Percentiles rank a stretch among this genome's conserved stretches.
These are phyloP conservation scores for human DNA, from an alignment of 2,113 vertebrate genomes.

Conservation along the genomic window GRCh38 chr7:50181001-50181500, in stretches of 20 bases:
- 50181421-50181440: conserved; percentile 31
- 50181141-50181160: not conserved
- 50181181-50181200: conserved; percentile 76
- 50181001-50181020: not conserved
- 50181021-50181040: not conserved
- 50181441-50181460: not conserved
- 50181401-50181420: conserved; percentile 61
- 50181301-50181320: conserved; percentile 44
- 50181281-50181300: conserved; percentile 64
- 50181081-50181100: fast-evolving
- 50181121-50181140: not conserved
- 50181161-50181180: conserved; percentile 49
- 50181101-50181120: fast-evolving
- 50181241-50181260: conserved; percentile 73
- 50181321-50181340: conserved; percentile 40
- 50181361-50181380: conserved; percentile 80
- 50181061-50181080: not conserved
- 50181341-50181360: conserved; percentile 69
- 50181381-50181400: conserved; percentile 64
- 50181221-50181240: conserved; percentile 78
- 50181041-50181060: not conserved
- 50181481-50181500: not conserved
- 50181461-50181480: fast-evolving
- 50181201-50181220: conserved; percentile 80
- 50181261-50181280: conserved; percentile 74